These are phyloP conservation scores for Alouatta palliata DNA, from an alignment of 2,113 vertebrate genomes.

Conservation along the genomic window DNA sequence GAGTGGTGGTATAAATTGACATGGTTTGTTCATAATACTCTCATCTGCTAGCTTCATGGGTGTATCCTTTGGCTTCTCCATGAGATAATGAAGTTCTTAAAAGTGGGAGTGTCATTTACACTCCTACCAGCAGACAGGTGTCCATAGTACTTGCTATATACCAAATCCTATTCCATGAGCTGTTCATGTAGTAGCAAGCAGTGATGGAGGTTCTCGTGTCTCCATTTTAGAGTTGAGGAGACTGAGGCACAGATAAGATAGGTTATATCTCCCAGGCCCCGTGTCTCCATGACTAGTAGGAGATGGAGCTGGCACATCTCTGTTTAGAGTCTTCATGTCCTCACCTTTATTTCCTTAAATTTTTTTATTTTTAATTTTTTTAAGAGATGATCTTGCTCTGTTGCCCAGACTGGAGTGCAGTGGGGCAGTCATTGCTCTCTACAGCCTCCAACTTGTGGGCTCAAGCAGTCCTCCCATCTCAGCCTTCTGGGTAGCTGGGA, in stretches of 20 bases:
- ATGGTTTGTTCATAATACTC: background rate
- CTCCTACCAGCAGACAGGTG: background rate
- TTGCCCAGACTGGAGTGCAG: background rate
- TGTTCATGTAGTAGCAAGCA: background rate
- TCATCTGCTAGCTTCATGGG: background rate
- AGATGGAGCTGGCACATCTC: no score
- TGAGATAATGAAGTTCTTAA: background rate
- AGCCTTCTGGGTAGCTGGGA: no score
- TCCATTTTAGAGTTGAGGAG: background rate
- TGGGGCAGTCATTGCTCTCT: no score
- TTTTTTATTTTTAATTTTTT: background rate
- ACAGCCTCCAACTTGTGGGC: no score
- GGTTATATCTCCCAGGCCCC: background rate
- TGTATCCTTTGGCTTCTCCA: background rate
- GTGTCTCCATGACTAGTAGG: background rate
- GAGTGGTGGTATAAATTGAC: background rate
- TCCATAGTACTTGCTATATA: background rate
- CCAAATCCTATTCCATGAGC: background rate
- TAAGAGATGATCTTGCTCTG: background rate
- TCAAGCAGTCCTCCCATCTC: no score
- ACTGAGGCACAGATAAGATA: background rate
- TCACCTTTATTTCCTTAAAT: background rate
- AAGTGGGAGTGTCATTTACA: background rate
- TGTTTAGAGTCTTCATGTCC: background rate
- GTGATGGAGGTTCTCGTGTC: accelerated